Percentiles rank a stretch among this genome's conserved stretches.
Conservation (phyloP, 2,113 vertebrate genomes). For the Heliornis fulica region DNA sequence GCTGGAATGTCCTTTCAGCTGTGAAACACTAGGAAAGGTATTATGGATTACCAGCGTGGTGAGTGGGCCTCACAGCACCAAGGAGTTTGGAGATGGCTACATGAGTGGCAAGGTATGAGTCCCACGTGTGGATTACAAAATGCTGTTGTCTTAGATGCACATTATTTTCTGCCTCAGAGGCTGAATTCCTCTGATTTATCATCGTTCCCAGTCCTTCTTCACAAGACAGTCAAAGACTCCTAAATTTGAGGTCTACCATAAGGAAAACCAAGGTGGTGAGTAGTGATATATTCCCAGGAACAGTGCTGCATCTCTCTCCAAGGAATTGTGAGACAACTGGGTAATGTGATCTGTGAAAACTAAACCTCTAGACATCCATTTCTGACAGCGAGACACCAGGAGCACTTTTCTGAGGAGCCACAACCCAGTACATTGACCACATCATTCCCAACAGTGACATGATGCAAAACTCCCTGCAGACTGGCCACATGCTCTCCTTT, state of each 20-base stretch:
- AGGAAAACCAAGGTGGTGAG: background rate
- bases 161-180: background rate
- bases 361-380: background rate
- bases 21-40: background rate
- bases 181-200: background rate
- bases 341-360: background rate
- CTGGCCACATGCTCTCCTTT: fast-evolving
- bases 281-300: background rate
- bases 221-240: background rate
- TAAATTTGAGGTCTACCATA: background rate
- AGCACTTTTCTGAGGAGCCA: background rate
- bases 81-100: background rate
- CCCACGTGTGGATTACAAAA: background rate
- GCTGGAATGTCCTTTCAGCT: background rate
- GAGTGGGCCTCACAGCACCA: background rate
- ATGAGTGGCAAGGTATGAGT: background rate
- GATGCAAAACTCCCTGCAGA: background rate
- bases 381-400: background rate
- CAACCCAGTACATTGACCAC: background rate
- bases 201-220: background rate
- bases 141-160: background rate
- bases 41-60: fast-evolving
- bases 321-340: background rate
- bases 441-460: background rate
- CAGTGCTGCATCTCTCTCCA: background rate